A percentile compares a stretch with the other conserved stretches of the same genome.
Evolutionary conservation across 2,797 vertebrate species (phyloP).

Genomic region (Nothura maculosa): DNA sequence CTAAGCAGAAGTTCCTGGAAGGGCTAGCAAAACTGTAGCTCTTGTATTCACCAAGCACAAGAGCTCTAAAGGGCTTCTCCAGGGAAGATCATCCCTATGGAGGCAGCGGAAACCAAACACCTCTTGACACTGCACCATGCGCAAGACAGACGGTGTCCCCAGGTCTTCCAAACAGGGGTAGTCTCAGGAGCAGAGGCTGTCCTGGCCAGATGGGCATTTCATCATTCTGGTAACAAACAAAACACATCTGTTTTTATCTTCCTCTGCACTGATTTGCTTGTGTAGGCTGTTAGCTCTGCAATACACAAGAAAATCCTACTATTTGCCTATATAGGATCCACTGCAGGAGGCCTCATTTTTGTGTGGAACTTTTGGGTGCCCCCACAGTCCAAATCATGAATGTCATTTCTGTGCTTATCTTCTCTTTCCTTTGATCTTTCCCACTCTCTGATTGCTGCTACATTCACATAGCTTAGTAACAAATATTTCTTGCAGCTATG

Average conservation of each 20-base stretch:
- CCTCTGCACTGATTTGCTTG: neutral
- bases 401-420: neutral
- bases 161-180: neutral
- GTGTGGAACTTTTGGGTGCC: neutral
- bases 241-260: neutral
- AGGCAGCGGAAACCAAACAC: fast-evolving
- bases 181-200: neutral
- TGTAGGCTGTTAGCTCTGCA: neutral
- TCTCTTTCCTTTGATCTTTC: constrained; percentile 46
- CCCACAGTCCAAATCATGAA: neutral
- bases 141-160: neutral
- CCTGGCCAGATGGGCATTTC: neutral
- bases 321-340: neutral
- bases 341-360: neutral
- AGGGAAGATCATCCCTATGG: fast-evolving
- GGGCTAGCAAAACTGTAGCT: neutral
- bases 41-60: neutral
- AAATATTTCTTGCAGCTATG: constrained; percentile 17
- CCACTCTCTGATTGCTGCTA: neutral
- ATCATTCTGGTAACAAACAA: neutral
- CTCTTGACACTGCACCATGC: fast-evolving
- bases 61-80: neutral
- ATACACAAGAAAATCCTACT: neutral
- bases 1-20: neutral
- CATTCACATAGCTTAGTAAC: constrained; percentile 20